These are phyloP conservation scores for Nineta flava DNA, from an alignment of 2,888 invertebrate genomes.

Conservation along the genomic window DNA sequence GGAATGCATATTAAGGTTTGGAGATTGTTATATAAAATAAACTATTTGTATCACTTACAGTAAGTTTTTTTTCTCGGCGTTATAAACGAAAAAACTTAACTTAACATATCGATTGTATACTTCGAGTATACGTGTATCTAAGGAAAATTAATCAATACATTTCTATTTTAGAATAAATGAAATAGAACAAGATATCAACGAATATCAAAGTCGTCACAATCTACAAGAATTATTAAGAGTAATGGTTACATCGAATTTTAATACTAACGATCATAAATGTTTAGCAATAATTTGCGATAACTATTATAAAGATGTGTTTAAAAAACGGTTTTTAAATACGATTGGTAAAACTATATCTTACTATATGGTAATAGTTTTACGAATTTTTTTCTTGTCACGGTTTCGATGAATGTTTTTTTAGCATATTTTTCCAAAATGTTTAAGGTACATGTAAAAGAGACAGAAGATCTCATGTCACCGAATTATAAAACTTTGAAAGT, in stretches of 20 bases:
- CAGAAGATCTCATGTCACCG: constrained; percentile 48
- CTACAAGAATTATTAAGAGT: constrained; percentile 19
- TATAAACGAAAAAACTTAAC: no score
- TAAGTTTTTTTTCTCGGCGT: no score
- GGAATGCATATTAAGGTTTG: no score
- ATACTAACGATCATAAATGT: constrained; percentile 30
- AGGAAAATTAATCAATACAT: no score
- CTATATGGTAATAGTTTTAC: no score
- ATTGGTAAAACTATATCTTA: constrained; percentile 28
- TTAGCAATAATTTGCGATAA: constrained; percentile 35
- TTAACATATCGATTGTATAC: no score
- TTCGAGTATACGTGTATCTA: no score
- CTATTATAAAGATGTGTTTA: constrained; percentile 35
- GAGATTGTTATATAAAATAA: no score
- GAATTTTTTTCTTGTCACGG: no score
- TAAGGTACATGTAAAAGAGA: constrained; percentile 28
- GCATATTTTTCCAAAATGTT: neutral
- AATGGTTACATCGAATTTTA: constrained; percentile 21
- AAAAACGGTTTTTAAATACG: constrained; percentile 30
- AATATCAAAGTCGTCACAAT: constrained; percentile 6
- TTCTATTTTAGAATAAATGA: neutral
- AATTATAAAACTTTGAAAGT: constrained; percentile 38
- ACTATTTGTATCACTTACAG: no score
- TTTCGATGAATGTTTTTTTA: neutral
- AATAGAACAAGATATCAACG: neutral